A percentile compares a stretch with the other conserved stretches of the same genome.
Evolutionary conservation across 2,797 vertebrate genomes (phyloP).

Genomic region (Myioborus melanocephalus): DNA sequence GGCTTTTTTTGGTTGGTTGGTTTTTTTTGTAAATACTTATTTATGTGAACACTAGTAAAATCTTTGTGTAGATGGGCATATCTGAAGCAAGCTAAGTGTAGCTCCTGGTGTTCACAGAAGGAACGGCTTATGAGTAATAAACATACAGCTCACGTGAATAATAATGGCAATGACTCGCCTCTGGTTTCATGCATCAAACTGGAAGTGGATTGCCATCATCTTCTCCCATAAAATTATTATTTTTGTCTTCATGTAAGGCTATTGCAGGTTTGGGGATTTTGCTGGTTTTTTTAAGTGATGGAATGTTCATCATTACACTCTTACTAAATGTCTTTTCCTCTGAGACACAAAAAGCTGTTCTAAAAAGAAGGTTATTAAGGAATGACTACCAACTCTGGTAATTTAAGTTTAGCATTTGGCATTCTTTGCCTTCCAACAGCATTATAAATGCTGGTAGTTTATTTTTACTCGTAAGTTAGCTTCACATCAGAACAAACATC

Average conservation of each 20-base stretch:
- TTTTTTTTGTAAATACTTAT: neutral
- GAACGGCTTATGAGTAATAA: neutral
- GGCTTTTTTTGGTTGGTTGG: neutral
- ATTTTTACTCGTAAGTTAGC: constrained; percentile 65
- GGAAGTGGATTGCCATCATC: neutral
- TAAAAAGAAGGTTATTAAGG: neutral
- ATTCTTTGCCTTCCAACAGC: constrained; percentile 38
- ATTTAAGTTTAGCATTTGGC: constrained; percentile 32
- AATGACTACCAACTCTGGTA: neutral
- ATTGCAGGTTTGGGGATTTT: neutral
- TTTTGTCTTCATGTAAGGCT: neutral
- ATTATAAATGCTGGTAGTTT: constrained; percentile 54
- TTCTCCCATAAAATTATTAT: neutral
- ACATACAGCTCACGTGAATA: neutral
- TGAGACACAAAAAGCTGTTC: neutral
- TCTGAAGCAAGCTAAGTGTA: neutral
- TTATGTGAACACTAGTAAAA: neutral
- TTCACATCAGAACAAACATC: constrained; percentile 71
- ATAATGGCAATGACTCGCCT: neutral
- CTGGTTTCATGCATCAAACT: neutral
- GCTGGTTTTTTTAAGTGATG: neutral
- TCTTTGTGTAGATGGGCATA: neutral
- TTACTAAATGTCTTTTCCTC: neutral
- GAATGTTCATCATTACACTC: neutral
- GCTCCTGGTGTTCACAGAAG: neutral